These are phyloP conservation scores for Pristiophorus japonicus DNA, from an alignment of 2,113 vertebrate genomes.

Conservation along the genomic window DNA sequence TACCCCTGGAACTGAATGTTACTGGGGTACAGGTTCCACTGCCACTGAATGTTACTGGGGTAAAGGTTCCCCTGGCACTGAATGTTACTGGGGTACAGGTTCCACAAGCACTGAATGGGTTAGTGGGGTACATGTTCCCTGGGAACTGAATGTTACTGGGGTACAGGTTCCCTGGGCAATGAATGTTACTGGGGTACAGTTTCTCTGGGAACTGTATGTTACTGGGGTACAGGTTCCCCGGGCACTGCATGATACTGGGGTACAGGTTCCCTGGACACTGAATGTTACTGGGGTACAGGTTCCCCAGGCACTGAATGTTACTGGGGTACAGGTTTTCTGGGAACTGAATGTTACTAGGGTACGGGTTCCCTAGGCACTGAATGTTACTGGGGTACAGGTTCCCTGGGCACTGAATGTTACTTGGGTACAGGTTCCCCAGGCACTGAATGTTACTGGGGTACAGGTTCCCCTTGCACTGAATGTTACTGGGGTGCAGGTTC, in stretches of 20 bases:
- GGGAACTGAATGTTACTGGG: not conserved
- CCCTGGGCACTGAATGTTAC: not conserved
- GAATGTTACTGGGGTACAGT: not conserved
- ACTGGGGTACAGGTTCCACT: too few species aligned
- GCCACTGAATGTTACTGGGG: not conserved
- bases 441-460: not conserved
- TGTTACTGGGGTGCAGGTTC: not conserved
- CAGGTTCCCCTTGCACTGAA: not conserved
- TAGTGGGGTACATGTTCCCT: not conserved
- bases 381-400: not conserved
- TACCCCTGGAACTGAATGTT: not conserved
- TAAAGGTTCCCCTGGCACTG: not conserved
- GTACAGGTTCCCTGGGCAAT: not conserved
- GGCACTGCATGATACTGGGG: not conserved
- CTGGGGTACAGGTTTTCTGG: too few species aligned
- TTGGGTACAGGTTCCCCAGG: not conserved
- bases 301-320: not conserved
- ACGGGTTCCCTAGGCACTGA: not conserved
- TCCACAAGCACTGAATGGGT: not conserved
- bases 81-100: not conserved
- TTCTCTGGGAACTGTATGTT: too few species aligned
- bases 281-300: not conserved
- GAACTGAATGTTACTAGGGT: too few species aligned
- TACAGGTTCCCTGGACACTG: too few species aligned
- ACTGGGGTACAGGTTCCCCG: not conserved